Percentiles rank a stretch among this genome's conserved stretches.
Evolutionary conservation across 2,888 invertebrate species (phyloP).

Genomic region (Orchesella flavescens): DNA sequence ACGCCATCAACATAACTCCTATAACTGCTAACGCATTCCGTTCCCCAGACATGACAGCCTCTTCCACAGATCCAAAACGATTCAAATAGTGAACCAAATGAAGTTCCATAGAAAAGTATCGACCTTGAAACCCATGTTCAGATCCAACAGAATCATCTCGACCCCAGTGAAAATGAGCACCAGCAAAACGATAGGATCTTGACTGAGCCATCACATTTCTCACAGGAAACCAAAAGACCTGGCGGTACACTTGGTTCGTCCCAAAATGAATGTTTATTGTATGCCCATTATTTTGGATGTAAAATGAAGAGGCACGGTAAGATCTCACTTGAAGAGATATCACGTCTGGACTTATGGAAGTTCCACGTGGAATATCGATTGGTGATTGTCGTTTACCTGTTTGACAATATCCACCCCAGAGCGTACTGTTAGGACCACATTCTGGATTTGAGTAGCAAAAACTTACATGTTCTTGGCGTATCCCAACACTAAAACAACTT

Average conservation of each 20-base stretch:
- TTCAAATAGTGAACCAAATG: constrained; percentile 5
- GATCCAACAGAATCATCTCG: background rate
- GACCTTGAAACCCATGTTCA: background rate
- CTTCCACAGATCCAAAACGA: background rate
- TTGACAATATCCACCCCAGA: background rate
- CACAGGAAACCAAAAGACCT: background rate
- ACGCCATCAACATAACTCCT: background rate
- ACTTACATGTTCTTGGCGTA: too few species aligned
- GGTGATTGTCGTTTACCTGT: background rate
- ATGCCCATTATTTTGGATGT: background rate
- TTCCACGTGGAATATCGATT: background rate
- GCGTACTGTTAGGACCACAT: background rate
- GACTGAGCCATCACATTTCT: background rate
- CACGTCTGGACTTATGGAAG: background rate
- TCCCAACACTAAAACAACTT: too few species aligned
- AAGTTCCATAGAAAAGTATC: background rate
- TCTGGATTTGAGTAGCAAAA: too few species aligned
- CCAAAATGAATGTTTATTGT: background rate
- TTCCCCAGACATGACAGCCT: background rate
- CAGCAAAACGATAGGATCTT: background rate
- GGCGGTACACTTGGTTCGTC: background rate
- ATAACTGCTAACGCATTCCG: background rate
- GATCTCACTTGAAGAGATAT: background rate
- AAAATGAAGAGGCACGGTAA: background rate
- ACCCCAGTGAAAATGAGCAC: background rate